These are phyloP conservation scores for Hymenochirus boettgeri DNA, from an alignment of 2,113 vertebrate genomes.

Conservation along the genomic window DNA sequence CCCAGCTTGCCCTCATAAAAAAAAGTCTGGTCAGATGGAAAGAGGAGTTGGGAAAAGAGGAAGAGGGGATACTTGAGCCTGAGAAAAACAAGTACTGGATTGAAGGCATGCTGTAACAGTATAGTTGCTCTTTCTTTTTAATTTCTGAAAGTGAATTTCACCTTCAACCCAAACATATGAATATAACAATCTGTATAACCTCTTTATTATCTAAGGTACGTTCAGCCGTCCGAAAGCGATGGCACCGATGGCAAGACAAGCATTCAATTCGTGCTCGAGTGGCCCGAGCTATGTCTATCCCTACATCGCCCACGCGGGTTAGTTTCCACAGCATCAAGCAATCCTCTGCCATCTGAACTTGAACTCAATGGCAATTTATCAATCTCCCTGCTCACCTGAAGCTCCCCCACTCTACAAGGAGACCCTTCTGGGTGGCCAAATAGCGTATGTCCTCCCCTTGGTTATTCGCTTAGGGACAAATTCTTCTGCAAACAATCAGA, in stretches of 20 bases:
- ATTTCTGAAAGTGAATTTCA: too few species aligned
- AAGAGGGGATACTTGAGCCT: too few species aligned
- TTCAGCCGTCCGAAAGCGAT: constrained; percentile 81
- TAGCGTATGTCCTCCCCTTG: constrained; percentile 1
- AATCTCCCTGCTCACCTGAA: neutral
- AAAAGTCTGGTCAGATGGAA: too few species aligned
- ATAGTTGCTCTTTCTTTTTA: too few species aligned
- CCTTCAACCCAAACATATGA: too few species aligned
- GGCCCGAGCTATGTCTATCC: constrained; percentile 93
- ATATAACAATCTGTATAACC: neutral
- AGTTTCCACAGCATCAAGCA: constrained; percentile 98
- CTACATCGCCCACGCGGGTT: constrained; percentile 88
- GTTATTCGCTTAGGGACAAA: neutral
- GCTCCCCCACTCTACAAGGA: neutral
- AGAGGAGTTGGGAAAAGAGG: too few species aligned
- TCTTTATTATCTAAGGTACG: constrained; percentile 70
- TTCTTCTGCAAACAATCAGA: constrained; percentile 8
- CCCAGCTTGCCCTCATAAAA: too few species aligned
- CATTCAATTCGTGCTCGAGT: constrained; percentile 82
- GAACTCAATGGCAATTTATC: neutral
- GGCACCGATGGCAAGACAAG: constrained; percentile 93
- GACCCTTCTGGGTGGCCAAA: neutral
- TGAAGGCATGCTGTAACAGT: too few species aligned
- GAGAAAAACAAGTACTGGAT: too few species aligned
- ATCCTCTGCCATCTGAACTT: constrained; percentile 61